Evolutionary conservation across 1,140 invertebrate species (phyloP), one percentile per base, ranked within the genome.

Genomic region (Phortica variegata): DNA sequence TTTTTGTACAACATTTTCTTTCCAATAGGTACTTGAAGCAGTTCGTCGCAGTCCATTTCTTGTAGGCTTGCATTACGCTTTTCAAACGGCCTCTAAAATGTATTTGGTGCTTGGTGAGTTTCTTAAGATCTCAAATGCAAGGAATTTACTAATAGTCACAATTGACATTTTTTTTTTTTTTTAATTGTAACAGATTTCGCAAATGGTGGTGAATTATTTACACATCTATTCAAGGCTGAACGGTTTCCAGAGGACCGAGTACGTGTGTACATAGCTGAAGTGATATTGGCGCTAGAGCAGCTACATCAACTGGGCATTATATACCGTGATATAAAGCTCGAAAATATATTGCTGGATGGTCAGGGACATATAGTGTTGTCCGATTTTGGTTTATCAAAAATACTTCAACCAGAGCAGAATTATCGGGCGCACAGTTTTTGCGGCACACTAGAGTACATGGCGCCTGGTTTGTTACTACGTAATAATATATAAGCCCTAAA

Each of bases 381-480:
- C 0, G 92, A 95, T 78, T 95, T 95, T 69, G 93, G 93, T 1
- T 82, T 96, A 2, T 93, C 90, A 63, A 96, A 95, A 77, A 89
- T 93, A 71, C 60, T 81, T 13, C 60, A 75, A 5, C 61, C 81
- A 61, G 75, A 83, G 38, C 63, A 73, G 23, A 61, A 74, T n/a
- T 65, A 66, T 47, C 57, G 93, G 59, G 90, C 96, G 0, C 96
- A 94, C 79, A 97, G 94, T 15, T 98, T 97, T 79, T 98, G 96
- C 78, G 96, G 96, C 16, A 98, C 95, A 36, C 92, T 98, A 52
- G 95, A 98, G 73, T 95, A 94, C 70, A 95, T 95, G 93, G 91
- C 93, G 3, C 93, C 93, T 8, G 56, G 56, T 58, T 23, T 4
- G 19, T 16, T 13, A 37, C 31, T 43, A 9, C 17, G 4, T 41